Evolutionary conservation across 1,140 invertebrate species (phyloP), one percentile per base, ranked within the genome.

Genomic region (Linepithema humile): DNA sequence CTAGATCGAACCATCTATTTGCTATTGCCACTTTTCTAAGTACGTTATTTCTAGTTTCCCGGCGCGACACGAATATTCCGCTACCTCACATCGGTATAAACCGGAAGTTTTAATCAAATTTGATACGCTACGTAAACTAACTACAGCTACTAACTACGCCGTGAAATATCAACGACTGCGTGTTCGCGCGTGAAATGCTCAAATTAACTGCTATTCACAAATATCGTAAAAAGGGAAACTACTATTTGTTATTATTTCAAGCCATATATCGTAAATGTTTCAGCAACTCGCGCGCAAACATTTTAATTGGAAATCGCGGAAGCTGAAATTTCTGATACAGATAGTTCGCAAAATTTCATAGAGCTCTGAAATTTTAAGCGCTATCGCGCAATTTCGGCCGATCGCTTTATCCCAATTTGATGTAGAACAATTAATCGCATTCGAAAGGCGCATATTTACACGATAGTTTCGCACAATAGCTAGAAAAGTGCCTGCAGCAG

Each of bases 41-140:
- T 55, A 3, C 43, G 20, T 65, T 50, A 77, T 77, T 65, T 78
- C 65, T 40, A 15, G 32, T 65, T 35, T 70, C 50, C 29, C 35
- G 26, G 23, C 40, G 64, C 38, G 73, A 75, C 48, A 75, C n/a
- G 20, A 80, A 80, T 80, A 12, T 69, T 78, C 35, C 17, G 32
- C 62, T 40, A 45, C 10, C 29, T 40, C 45, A 17, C 26, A 45
- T 40, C 12, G 43, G 70, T 70, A 26, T 12, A 12, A 17, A 35
- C 75, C 64, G 23, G 23, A 80, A 80, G 64, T 80, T 80, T 80
- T 69, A 69, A 80, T 80, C 64, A 48, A 80, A 80, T 80, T 78
- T 70, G 55, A 80, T 70, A 70, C 75, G 45, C 64, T 70, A 70
- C 12, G 9, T 70, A 69, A 80, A 80, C 75, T 70, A 80, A 70